Evolutionary conservation across 1,140 invertebrate genomes (phyloP), one percentile per base, ranked within the genome.

Genomic region (Leptinotarsa defecta): DNA sequence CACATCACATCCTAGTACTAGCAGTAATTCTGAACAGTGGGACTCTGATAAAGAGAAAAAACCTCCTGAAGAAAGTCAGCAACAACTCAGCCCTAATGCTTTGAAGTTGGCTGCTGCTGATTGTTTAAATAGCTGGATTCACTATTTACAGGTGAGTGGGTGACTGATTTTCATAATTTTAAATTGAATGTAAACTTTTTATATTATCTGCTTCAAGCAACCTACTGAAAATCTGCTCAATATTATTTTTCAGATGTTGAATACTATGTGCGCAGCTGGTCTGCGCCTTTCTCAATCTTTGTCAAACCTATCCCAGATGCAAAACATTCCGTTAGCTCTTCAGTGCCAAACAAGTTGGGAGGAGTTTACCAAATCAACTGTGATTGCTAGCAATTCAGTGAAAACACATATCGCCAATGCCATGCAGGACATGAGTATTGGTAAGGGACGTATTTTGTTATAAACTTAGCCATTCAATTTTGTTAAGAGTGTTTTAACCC

Each of bases 81-180:
- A 83, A 71, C 82, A 80, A 24, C 80, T 82, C 5, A 86, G 85
- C 77, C 84, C 85, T 27, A 86, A 86, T 76, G 83, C 85, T 22
- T 72, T 86, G 11, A 86, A 89, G 84, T 86, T 87, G 71, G 89
- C 90, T 74, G 86, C 90, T 67, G 88, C 88, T 72, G 90, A 91
- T 79, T 91, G 90, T 83, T 86, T 91, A 63, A 88, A 88, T 73
- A 89, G 89, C 81, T 91, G 91, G 91, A 86, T 91, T 11, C 86
- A 87, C 78, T 91, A 91, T 86, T 85, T 91, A 76, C 89, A 91
- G 86, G 90, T 90, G 76, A 43, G 34, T 43, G 34, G 34, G 34
- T 43, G 24, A 6, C 11, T 27, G n/a, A 43, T 19, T 43, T 62
- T 15, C 19, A 61, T 61, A 22, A 67, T 65, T 61, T 6, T 48